These are phyloP conservation scores for Zoanthus sansibaricus DNA, from an alignment of 92 coral and sea anemone species.

Conservation along the genomic window DNA sequence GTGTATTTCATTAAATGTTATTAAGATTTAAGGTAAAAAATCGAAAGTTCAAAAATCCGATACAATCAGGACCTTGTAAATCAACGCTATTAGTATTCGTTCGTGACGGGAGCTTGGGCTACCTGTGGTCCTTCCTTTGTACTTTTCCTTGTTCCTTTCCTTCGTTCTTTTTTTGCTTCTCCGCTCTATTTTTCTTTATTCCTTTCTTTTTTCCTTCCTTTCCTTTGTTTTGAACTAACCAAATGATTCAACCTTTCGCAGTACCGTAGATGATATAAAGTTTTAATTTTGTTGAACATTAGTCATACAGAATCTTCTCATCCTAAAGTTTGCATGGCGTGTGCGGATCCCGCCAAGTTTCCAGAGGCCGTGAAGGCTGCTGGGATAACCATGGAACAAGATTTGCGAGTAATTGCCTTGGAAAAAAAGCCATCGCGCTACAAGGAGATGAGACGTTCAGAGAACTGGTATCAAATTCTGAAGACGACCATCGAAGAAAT, in stretches of 20 bases:
- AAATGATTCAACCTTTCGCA: not conserved
- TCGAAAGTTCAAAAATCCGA: no score
- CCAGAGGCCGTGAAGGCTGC: slow-evolving; percentile 84
- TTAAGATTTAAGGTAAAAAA: no score
- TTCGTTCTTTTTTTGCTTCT: no score
- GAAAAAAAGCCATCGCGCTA: slow-evolving; percentile 66
- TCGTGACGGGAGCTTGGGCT: no score
- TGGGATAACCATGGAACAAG: slow-evolving; percentile 66
- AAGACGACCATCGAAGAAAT: slow-evolving; percentile 56
- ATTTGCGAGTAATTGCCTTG: slow-evolving; percentile 62
- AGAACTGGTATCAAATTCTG: slow-evolving; percentile 84
- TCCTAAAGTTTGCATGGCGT: slow-evolving; percentile 75
- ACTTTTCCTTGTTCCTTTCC: no score
- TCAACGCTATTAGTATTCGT: no score
- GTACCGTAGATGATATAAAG: not conserved
- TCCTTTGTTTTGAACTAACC: not conserved
- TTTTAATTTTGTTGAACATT: not conserved
- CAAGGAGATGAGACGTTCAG: slow-evolving; percentile 74
- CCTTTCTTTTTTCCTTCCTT: not conserved
- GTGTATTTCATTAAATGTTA: no score
- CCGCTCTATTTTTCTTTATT: not conserved
- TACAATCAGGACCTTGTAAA: no score
- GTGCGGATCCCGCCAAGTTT: slow-evolving; percentile 93
- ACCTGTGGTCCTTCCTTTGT: no score
- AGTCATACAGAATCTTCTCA: slow-evolving; percentile 13